Conservation (phyloP, 2,113 vertebrate species). For the Sminthopsis crassicaudata region DNA sequence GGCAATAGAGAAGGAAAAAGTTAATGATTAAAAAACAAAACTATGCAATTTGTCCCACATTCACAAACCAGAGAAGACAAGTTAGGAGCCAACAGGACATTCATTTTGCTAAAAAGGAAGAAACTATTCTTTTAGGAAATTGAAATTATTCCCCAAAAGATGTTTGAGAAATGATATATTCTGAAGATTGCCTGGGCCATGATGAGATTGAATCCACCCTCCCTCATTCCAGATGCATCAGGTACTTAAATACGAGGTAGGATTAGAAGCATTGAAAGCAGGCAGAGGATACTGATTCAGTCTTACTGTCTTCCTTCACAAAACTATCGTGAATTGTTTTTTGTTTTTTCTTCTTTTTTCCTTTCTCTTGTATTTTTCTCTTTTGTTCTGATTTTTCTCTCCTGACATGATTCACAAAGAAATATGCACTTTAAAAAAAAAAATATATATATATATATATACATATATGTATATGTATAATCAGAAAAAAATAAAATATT, state of each 20-base stretch:
- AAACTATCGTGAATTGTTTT: not conserved
- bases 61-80: not conserved
- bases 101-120: not conserved
- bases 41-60: not conserved
- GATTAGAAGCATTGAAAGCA: not conserved
- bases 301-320: not conserved
- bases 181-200: not conserved
- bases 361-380: too few species aligned
- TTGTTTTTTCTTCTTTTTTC: too few species aligned
- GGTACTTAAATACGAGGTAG: not conserved
- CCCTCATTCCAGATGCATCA: not conserved
- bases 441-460: too few species aligned
- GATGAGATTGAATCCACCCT: not conserved
- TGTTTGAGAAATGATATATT: not conserved
- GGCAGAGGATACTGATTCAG: not conserved
- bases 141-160: not conserved
- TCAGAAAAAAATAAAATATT: too few species aligned
- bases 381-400: too few species aligned
- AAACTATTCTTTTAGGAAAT: not conserved
- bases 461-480: too few species aligned
- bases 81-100: not conserved
- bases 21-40: not conserved
- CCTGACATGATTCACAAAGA: too few species aligned
- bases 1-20: not conserved
- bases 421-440: too few species aligned